These are phyloP conservation scores for Sandelia bainsii DNA, from an alignment of 2,797 vertebrate genomes.

Conservation along the genomic window DNA sequence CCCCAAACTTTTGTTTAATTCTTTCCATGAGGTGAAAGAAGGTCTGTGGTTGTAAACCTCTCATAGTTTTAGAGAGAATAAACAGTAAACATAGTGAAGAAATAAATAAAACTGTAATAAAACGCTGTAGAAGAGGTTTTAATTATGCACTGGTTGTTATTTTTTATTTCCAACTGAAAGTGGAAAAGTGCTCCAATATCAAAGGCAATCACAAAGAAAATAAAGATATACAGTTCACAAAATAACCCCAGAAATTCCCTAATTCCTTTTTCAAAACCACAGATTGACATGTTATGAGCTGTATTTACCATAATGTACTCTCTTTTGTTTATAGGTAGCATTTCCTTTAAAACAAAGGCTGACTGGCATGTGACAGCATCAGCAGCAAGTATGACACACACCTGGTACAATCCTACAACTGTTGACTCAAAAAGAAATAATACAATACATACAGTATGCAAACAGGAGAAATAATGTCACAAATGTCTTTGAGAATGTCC, in stretches of 20 bases:
- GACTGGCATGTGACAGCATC: constrained; percentile 29
- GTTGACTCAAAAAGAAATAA: neutral
- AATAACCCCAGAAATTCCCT: constrained; percentile 55
- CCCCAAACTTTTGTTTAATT: constrained; percentile 56
- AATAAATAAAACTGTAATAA: constrained; percentile 71
- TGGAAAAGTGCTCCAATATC: constrained; percentile 59
- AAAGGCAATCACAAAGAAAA: constrained; percentile 64
- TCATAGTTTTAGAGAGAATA: constrained; percentile 62
- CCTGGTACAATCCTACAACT: constrained; percentile 9
- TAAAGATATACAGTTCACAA: constrained; percentile 52
- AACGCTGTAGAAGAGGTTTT: constrained; percentile 59
- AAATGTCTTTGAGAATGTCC: neutral
- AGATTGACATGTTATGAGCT: constrained; percentile 54
- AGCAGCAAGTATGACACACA: constrained; percentile 41
- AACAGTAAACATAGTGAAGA: constrained; percentile 73
- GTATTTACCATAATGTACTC: constrained; percentile 39
- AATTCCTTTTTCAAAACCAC: constrained; percentile 52
- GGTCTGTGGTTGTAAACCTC: constrained; percentile 54
- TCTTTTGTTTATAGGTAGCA: constrained; percentile 62
- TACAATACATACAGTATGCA: neutral
- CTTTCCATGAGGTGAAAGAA: constrained; percentile 64
- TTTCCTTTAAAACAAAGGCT: constrained; percentile 40
- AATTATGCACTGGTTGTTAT: constrained; percentile 53
- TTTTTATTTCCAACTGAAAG: constrained; percentile 61
- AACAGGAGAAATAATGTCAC: neutral